These are phyloP conservation scores for Porites rus DNA, from an alignment of 92 coral and sea anemone species.

Conservation along the genomic window DNA sequence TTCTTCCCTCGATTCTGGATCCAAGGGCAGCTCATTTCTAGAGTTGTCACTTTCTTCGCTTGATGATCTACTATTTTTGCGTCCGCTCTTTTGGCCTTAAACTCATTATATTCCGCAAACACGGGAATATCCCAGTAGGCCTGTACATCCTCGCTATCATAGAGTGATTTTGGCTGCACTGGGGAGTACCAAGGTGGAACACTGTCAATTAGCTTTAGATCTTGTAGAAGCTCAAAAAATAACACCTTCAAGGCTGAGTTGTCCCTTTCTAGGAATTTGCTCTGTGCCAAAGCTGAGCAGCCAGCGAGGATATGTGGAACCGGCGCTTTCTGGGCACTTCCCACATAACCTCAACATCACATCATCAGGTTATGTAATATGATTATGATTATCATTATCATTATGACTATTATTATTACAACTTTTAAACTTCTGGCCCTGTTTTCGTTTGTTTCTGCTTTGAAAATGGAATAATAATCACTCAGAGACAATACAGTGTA, in stretches of 20 bases:
- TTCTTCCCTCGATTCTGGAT: too few species aligned
- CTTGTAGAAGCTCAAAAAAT: slow-evolving; percentile 3
- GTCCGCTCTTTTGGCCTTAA: not conserved
- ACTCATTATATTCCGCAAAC: not conserved
- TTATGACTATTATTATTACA: too few species aligned
- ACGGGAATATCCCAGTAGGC: not conserved
- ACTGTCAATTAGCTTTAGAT: not conserved
- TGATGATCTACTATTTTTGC: not conserved
- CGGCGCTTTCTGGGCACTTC: not conserved
- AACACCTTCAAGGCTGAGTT: slow-evolving; percentile 44
- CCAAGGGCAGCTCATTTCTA: too few species aligned
- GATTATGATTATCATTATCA: too few species aligned
- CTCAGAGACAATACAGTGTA: too few species aligned
- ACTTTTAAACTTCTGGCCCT: too few species aligned
- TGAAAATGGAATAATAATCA: too few species aligned
- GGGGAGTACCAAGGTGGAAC: not conserved
- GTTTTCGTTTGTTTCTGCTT: too few species aligned
- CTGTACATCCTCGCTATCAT: not conserved
- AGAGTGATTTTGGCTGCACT: too few species aligned
- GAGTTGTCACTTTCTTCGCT: not conserved
- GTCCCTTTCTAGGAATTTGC: slow-evolving; percentile 36
- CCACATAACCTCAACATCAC: not conserved
- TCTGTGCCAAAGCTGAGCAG: slow-evolving; percentile 41
- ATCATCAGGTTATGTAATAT: not conserved
- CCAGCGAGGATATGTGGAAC: not conserved